Base-by-base conservation (phyloP, 2,888 invertebrate species). In the Lasioglossum oenotherae region DNA sequence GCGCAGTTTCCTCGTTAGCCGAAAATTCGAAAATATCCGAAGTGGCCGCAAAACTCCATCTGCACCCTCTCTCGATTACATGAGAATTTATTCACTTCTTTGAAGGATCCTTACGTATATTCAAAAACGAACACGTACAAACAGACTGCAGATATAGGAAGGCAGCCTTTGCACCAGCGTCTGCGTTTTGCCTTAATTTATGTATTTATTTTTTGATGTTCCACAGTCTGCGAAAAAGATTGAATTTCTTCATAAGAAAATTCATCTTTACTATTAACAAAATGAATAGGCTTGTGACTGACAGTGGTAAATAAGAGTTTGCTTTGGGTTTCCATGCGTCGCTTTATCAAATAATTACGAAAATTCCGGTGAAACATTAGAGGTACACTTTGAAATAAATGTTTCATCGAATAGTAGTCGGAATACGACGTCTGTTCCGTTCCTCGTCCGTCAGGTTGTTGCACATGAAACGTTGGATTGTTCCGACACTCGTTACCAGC, bases 1-100 rank as follows among this genome's bases (percentile, higher is more conserved):
- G n/a, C 71, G n/a, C 23, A 69, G 71, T 71, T 71, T 41, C 71
- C 38, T 71, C 71, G 41, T 71, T 71, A 71, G n/a, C 38, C 41
- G 12, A 41, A 41, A 71, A 41, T 71, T 12, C 14, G n/a, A 1
- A 12, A 41, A 71, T 23, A 41, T 23, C 0, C n/a, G 35, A 23
- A 35, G 67, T 23, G 35, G 10, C 3, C 38, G 8, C 23, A 23
- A 57, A 57, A 57, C 67, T 35, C 19, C 4, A 23, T 10, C 35
- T 10, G 0, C 35, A 8, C 23, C 14, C 3, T 5, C 19, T 4
- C 67, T 0, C 35, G 38, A 5, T 10, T 38, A 1, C 31, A 69
- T 19, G 3, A 38, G 38, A 19, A 69, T 69, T 69, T 38, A 69
- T 69, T 23, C 35, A 10, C 10, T 35, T 38, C 38, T 10, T 23